Evolutionary conservation across 2,113 vertebrate species (phyloP).

Genomic region (Oreochromis niloticus): DNA sequence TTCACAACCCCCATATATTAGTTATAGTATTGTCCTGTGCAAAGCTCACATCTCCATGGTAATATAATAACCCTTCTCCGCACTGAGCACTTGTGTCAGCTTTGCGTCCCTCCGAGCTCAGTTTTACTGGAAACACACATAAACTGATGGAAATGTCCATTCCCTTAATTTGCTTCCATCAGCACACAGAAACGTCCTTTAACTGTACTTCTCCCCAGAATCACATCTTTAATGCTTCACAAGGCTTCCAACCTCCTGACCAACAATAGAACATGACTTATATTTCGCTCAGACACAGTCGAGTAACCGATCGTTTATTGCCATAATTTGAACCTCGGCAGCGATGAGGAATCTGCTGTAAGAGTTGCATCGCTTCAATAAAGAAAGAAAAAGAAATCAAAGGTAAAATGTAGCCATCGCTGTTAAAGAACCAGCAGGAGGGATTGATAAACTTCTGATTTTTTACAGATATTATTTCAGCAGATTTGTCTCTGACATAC

Average conservation of each 20-base stretch:
- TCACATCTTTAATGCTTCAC: background rate
- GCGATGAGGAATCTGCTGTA: background rate
- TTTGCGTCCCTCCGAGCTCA: background rate
- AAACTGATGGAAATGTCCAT: slow-evolving; percentile 35
- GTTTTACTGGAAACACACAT: slow-evolving; percentile 12
- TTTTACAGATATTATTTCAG: background rate
- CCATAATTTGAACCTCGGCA: background rate
- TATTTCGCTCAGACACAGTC: background rate
- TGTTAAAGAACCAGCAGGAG: background rate
- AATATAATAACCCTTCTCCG: slow-evolving; percentile 18
- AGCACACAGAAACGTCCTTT: slow-evolving; percentile 1
- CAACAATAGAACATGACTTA: background rate
- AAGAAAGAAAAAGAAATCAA: background rate
- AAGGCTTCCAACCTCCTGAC: background rate
- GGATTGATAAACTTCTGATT: background rate
- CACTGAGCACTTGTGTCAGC: slow-evolving; percentile 12
- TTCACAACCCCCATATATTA: slow-evolving; percentile 7
- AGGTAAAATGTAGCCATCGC: background rate
- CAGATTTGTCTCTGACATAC: background rate
- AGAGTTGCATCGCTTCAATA: background rate
- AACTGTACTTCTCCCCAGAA: background rate
- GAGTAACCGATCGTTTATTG: background rate
- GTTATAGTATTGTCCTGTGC: slow-evolving; percentile 21
- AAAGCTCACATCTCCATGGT: slow-evolving; percentile 5
- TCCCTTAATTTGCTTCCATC: slow-evolving; percentile 39